Evolutionary conservation across 2,113 vertebrate species (phyloP), one percentile per base, ranked within the genome.

Genomic region (Anguilla rostrata): DNA sequence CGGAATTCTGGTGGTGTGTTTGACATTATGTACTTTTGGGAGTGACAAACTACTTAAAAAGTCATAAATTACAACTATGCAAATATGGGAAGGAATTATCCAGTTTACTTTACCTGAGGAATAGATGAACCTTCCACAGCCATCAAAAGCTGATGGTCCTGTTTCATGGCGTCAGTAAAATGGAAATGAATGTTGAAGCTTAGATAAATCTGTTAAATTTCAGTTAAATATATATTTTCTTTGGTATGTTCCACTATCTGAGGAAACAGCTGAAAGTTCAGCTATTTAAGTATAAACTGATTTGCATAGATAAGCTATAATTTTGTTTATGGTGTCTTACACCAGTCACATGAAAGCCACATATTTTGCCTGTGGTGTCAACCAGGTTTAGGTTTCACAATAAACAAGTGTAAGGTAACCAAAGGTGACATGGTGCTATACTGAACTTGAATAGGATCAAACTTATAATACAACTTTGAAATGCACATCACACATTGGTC

Each of bases 281-380:
- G 39, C 79, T 26, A 75, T 75, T 29, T 75, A 75, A 75, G n/a
- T 75, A 75, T 8, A 12, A 34, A 40, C 20, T 29, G 39, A 87
- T 87, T 87, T 87, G 86, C 16, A 39, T 87, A 83, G 63, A 83
- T 39, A 83, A 83, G 83, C 12, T n/a, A 15, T 8, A 18, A 63
- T 34, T 29, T 75, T 34, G n/a, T n/a, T 75, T 75, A n/a, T 75
- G 71, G 71, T 29, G n/a, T 75, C 71, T 75, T 75, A n/a, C 26
- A 34, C 11, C 22, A 7, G 60, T 75, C 26, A 75, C 26, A n/a
- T 75, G n/a, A 12, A 75, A 75, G 34, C 71, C 71, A 75, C 71
- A 75, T 11, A 75, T 29, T 75, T 34, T 75, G 71, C 71, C n/a
- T 75, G 71, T 34, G 7, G 71, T 75, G n/a, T 26, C 71, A 75